A percentile compares a stretch with the other conserved stretches of the same genome.
phyloP scores from a whole-genome alignment of 2,797 vertebrate species.

The Peromyscus attwateri region DNA sequence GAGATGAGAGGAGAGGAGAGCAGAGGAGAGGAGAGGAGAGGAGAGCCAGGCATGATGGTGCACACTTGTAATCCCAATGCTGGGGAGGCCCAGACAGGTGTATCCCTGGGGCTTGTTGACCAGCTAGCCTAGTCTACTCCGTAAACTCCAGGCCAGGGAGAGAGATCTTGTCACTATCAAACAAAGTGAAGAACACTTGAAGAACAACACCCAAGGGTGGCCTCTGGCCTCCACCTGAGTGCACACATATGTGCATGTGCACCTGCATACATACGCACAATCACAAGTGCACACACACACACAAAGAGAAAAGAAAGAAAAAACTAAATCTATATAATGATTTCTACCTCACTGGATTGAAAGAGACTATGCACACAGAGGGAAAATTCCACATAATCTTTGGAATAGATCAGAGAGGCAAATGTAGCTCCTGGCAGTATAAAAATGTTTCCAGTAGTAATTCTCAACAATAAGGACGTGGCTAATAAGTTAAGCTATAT shows the following conservation, averaged over 20 bases:
- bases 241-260: not conserved
- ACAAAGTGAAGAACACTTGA: not conserved
- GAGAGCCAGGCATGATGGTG: not conserved
- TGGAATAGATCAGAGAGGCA: slow-evolving; percentile 1
- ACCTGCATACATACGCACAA: not conserved
- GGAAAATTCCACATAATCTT: not conserved
- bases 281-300: not conserved
- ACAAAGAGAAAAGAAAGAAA: not conserved
- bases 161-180: not conserved
- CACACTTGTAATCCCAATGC: not conserved
- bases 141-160: not conserved
- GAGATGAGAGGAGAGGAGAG: not conserved
- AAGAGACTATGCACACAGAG: not conserved
- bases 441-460: slow-evolving; percentile 47
- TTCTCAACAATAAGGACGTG: slow-evolving; percentile 49
- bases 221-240: not conserved
- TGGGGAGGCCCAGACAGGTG: not conserved
- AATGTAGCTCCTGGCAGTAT: slow-evolving; percentile 36
- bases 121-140: not conserved
- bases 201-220: not conserved
- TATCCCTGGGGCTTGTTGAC: not conserved
- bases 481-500: slow-evolving; percentile 66
- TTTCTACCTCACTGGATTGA: not conserved
- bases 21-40: not conserved
- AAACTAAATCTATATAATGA: not conserved